Base-by-base conservation (phyloP, 1,140 invertebrate species). In the Drosophila kohkoa region DNA sequence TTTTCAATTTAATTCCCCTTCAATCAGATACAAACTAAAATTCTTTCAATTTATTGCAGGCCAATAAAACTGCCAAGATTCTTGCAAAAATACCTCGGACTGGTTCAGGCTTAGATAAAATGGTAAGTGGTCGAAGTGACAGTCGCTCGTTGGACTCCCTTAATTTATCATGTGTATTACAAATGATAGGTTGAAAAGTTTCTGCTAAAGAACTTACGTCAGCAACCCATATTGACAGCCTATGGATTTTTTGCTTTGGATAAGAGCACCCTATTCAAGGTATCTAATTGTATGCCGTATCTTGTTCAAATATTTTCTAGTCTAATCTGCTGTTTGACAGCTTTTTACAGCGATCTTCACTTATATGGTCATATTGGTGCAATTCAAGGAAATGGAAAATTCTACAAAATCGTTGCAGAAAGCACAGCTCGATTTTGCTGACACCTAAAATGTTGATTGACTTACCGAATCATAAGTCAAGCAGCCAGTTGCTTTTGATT, bases 401-500 rank as follows among this genome's bases (percentile, higher is more conserved):
- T 74, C 83, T 1, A 81, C 88, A 1, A 82, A 88, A 55, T 58
- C 78, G 0, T 46, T 88, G 30, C 66, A 86, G 49, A 25, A 75
- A 57, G 1, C 60, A 67, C 65, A 73, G 32, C 25, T 48, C 13
- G 15, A 48, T 41, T 13, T 45, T 10, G n/a, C 15, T 16, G 46
- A 63, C 11, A 25, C 32, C 79, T 76, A 25, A 46, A 43, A 32
- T 32, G 5, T 32, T 57, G 67, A 59, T 58, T 13, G 6, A 92
- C 93, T 94, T 95, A 97, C 96, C 94, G 96, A 95, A 92, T 97
- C 96, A 85, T 95, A 95, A 76, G 95, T 95, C 93, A 95, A 96
- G 93, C 94, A 94, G 79, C 95, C 97, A 87, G 96, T 94, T 85
- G 96, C 94, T 92, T 95, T 95, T 93, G 97, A 97, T 89, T 97